phyloP scores from a whole-genome alignment of 2,113 vertebrate genomes.

The Eclectus roratus region DNA sequence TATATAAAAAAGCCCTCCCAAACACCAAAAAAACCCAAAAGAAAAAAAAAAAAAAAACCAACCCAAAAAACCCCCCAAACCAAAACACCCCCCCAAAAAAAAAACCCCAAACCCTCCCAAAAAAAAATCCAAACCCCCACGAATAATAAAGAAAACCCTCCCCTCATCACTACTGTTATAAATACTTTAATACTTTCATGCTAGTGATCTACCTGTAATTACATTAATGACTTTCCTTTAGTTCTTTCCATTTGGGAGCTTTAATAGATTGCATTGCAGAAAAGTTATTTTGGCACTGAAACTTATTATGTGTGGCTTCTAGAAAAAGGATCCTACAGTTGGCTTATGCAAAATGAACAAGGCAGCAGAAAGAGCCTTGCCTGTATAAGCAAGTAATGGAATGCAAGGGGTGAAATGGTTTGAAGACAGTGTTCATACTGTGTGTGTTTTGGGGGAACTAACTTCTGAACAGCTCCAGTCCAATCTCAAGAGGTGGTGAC shows the following conservation, averaged over 20 bases:
- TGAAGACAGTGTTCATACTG: not conserved
- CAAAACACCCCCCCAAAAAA: too few relatives aligned
- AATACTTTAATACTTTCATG: not conserved
- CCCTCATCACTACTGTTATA: not conserved
- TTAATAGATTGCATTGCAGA: not conserved
- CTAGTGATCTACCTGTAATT: not conserved
- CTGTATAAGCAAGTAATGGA: not conserved
- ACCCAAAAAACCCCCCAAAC: too few relatives aligned
- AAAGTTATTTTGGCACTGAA: not conserved
- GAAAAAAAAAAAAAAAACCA: too few relatives aligned
- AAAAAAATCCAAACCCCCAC: not conserved
- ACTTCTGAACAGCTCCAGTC: not conserved
- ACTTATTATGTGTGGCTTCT: not conserved
- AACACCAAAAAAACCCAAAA: too few relatives aligned
- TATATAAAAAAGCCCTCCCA: too few relatives aligned
- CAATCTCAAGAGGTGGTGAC: accelerated
- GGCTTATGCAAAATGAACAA: not conserved
- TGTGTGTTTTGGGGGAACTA: not conserved
- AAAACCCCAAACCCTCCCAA: too few relatives aligned
- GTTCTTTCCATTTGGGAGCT: not conserved
- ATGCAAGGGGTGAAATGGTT: not conserved
- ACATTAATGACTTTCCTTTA: not conserved
- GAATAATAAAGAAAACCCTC: not conserved
- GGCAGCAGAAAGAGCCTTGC: not conserved
- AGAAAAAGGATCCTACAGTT: not conserved